Base-by-base conservation (phyloP, 2,113 vertebrate species). In the Protobothrops flavoviridis region DNA sequence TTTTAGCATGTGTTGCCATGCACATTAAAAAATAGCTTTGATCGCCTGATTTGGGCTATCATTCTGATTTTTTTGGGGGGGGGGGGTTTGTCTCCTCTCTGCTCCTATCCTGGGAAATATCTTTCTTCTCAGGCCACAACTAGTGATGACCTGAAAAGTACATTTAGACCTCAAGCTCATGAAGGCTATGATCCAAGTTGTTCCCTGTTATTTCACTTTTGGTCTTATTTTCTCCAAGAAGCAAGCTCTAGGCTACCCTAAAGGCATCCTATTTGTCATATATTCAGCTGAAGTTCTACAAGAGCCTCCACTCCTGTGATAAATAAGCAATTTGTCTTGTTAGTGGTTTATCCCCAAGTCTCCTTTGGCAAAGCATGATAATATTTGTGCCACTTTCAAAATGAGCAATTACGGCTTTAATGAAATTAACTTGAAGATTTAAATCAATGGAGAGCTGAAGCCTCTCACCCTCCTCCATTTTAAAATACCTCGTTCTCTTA, bases 341-440 rank as follows among this genome's bases (percentile, higher is more conserved):
- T 93, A 90, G 20, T 61, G 1, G 17, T 21, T 48, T 43, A 56
- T 55, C 91, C 93, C 55, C 61, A 48, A 90, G 64, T 93, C 29
- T 64, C 88, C 87, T 90, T 57, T 55, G 85, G 21, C 86, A 89
- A 93, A 96, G 23, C 1, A 85, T 1, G 39, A 24, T 57, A 90
- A 86, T 92, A 86, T 91, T 93, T 92, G 8, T 92, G 59, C 92
- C 48, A 64, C 56, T 94, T 95, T 92, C 85, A 0, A 61, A 96
- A 92, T 86, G 6, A 17, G 53, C 85, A 92, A 85, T 93, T 93
- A 93, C 1, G 52, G 20, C 45, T 94, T 95, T 93, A 94, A 95
- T 94, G 95, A 93, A 95, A 94, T 94, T 92, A 95, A 7, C 21
- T 93, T 92, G 88, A 94, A 91, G 3, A 5, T 95, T 94, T 93